Conservation (phyloP, 2,888 invertebrate species). For the Bembecia ichneumoniformis region DNA sequence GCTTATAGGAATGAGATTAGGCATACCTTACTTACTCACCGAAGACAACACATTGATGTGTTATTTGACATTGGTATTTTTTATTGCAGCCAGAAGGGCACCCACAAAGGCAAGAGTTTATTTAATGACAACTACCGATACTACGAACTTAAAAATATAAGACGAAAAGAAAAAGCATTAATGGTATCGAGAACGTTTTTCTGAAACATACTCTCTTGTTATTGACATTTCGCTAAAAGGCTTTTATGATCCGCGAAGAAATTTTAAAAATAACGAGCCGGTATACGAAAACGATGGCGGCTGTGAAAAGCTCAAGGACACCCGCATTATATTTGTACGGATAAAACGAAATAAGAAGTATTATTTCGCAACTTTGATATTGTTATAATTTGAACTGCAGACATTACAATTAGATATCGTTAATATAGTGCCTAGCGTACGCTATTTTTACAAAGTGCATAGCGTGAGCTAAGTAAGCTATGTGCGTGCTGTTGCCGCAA, state of each 20-base stretch:
- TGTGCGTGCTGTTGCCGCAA: no score
- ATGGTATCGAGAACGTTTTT: neutral
- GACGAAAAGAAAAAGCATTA: neutral
- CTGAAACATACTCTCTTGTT: neutral
- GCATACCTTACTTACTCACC: no score
- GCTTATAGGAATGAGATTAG: no score
- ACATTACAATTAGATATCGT: constrained; percentile 5
- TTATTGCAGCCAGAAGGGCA: no score
- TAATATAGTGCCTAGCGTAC: no score
- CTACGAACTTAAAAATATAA: neutral
- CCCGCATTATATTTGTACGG: no score
- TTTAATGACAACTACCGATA: neutral
- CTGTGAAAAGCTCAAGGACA: neutral
- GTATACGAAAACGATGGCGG: neutral
- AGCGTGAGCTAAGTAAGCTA: no score
- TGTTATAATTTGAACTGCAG: constrained; percentile 16
- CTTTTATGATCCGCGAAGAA: neutral
- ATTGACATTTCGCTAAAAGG: neutral
- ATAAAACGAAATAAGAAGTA: constrained; percentile 5
- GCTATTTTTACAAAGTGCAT: no score
- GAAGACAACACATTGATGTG: no score
- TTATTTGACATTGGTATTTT: no score
- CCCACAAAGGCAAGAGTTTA: no score
- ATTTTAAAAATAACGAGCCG: neutral
- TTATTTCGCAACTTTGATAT: constrained; percentile 17